Percentiles rank a stretch among this genome's conserved stretches.
Evolutionary conservation across 2,113 vertebrate species (phyloP).

Genomic region (Osmerus eperlanus): DNA sequence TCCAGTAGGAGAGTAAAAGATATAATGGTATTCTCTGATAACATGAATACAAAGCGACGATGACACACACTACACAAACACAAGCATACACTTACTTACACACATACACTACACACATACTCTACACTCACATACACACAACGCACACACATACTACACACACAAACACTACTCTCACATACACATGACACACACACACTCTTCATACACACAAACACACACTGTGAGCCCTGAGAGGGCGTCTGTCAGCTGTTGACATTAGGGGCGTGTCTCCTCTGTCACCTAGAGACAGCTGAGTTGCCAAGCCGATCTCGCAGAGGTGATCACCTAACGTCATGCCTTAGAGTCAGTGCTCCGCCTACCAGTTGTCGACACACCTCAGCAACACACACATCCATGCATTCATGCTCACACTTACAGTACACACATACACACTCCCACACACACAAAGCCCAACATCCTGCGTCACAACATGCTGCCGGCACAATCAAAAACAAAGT

Average conservation of each 20-base stretch:
- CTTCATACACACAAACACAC: too few relatives aligned
- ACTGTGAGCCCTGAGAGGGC: not conserved
- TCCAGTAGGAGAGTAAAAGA: too few relatives aligned
- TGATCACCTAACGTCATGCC: conserved; percentile 62
- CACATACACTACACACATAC: too few relatives aligned
- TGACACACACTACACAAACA: too few relatives aligned
- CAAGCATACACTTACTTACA: too few relatives aligned
- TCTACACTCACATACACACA: too few relatives aligned
- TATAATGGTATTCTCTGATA: too few relatives aligned
- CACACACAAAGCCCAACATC: conserved; percentile 28
- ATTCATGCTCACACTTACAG: not conserved
- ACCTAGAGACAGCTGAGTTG: conserved; percentile 61
- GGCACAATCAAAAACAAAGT: conserved; percentile 63
- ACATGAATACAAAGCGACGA: too few relatives aligned
- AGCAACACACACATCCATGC: conserved; percentile 18
- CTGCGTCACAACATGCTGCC: conserved; percentile 53
- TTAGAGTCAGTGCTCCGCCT: conserved; percentile 50
- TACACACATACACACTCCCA: conserved; percentile 6
- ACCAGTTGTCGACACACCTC: conserved; percentile 39
- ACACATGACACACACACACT: too few relatives aligned
- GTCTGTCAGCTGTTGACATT: conserved; percentile 50
- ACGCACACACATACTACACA: too few relatives aligned
- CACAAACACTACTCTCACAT: too few relatives aligned
- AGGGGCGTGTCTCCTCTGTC: conserved; percentile 57
- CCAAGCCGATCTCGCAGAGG: conserved; percentile 53